Evolutionary conservation across 1,140 invertebrate genomes (phyloP), one percentile per base, ranked within the genome.

Genomic region (Drosophila elegans): DNA sequence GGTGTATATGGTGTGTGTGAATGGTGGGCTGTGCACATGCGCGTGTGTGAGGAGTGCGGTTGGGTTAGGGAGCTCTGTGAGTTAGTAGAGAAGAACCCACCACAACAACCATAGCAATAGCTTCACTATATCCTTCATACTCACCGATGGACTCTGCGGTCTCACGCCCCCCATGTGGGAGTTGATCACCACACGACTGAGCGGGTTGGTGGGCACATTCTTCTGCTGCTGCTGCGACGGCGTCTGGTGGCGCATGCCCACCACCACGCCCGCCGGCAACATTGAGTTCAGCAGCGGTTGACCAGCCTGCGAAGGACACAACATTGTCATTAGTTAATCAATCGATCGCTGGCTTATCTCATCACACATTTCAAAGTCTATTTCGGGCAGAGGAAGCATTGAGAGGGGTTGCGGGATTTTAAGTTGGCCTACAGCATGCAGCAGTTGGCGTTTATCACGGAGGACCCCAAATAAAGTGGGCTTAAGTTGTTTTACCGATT

Each of bases 121-220:
- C 9, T 12, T 25, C 9, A n/a, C 25, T 12, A 3, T 29, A 60
- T 48, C 5, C 7, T 39, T 25, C 3, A 5, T 36, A 74, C 95
- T 95, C 95, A 97, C 96, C 92, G 95, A 95, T 85, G 96, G 96
- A 88, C 95, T 94, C 81, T 96, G 96, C 66, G 96, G 95, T 91
- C 97, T 94, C 25, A 96, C 94, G 62, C 96, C 96, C 74, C 97
- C 95, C 93, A 98, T 95, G 91, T 97, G 97, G 59, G 95, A 95
- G 84, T 95, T 94, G 74, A 97, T 95, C 68, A 98, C 96, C 66
- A 97, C 95, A 69, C 97, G 94, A 12, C 96, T 94, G 21, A 92
- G 63, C 27, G 96, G 94, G 38, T 96, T 94, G 63, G 94, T 94
- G 76, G 95, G 95, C 60, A 95, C 95, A 48, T 95, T 95, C 91